Evolutionary conservation across 2,888 invertebrate species (phyloP).

Genomic region (Diplazon laetatorius): DNA sequence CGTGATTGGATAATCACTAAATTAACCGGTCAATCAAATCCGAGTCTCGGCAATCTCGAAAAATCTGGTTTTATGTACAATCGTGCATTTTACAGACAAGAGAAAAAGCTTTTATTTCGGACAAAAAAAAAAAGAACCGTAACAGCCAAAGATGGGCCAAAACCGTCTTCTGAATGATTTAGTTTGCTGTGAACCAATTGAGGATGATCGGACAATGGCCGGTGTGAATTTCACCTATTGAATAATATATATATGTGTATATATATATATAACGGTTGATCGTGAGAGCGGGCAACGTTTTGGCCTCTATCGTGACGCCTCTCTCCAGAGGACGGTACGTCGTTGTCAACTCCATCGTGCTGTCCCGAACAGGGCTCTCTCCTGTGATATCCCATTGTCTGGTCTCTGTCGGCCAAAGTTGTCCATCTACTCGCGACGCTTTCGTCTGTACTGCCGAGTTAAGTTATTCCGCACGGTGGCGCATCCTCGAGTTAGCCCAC

Average conservation of each 20-base stretch:
- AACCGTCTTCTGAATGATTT: slow-evolving; percentile 30
- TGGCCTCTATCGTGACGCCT: slow-evolving; percentile 3
- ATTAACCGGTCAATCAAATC: too few species aligned
- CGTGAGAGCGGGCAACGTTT: slow-evolving; percentile 31
- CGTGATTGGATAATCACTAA: too few species aligned
- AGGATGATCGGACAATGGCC: slow-evolving; percentile 32
- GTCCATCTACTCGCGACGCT: slow-evolving; percentile 32
- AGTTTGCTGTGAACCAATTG: neutral
- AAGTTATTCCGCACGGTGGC: slow-evolving; percentile 54
- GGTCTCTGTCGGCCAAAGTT: slow-evolving; percentile 44
- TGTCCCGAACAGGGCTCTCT: slow-evolving; percentile 8
- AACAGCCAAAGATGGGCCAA: neutral
- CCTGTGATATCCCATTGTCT: slow-evolving; percentile 52
- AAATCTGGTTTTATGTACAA: too few species aligned
- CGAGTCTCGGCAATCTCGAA: too few species aligned
- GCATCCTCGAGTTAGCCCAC: slow-evolving; percentile 22
- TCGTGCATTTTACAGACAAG: too few species aligned
- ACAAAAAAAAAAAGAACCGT: neutral
- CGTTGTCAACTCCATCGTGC: slow-evolving; percentile 21
- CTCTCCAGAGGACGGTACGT: slow-evolving; percentile 18
- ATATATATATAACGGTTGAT: too few species aligned
- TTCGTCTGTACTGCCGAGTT: slow-evolving; percentile 34
- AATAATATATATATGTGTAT: slow-evolving; percentile 58
- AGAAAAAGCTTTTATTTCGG: too few species aligned
- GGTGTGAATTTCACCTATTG: slow-evolving; percentile 40